Evolutionary conservation across 2,888 invertebrate genomes (phyloP).

Genomic region (Trilocha varians): DNA sequence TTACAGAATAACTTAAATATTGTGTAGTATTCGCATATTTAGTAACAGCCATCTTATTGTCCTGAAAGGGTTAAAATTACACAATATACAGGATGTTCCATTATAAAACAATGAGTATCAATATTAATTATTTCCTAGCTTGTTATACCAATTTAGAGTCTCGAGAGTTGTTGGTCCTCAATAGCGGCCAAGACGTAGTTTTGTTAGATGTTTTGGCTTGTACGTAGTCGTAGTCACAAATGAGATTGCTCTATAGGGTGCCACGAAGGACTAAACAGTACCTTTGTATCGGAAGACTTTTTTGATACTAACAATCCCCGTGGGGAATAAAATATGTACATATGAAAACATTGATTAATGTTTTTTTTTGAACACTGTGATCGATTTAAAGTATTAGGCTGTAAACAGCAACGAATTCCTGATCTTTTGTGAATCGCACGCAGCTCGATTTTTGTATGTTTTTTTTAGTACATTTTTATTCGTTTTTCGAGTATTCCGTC

Average conservation of each 20-base stretch:
- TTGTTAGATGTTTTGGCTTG: conserved; percentile 6
- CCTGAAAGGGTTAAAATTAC: too few species aligned
- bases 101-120: too few species aligned
- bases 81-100: too few species aligned
- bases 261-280: conserved; percentile 20
- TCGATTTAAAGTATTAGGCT: conserved; percentile 49
- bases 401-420: conserved; percentile 55
- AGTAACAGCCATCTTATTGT: too few species aligned
- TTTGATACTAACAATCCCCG: conserved; percentile 30
- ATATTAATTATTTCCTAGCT: too few species aligned
- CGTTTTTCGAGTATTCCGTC: conserved; percentile 45
- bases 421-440: background rate
- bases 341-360: conserved; percentile 30
- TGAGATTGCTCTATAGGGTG: conserved; percentile 36
- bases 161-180: conserved; percentile 20
- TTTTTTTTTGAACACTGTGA: conserved; percentile 43
- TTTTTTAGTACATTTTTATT: conserved; percentile 7
- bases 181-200: conserved; percentile 33
- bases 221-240: conserved; percentile 31
- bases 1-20: too few species aligned
- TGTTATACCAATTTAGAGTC: too few species aligned
- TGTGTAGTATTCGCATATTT: too few species aligned
- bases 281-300: conserved; percentile 33
- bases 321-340: conserved; percentile 50
- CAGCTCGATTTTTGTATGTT: conserved; percentile 3